Percentiles rank a stretch among this genome's conserved stretches.
These are phyloP conservation scores for Nomada goodeniana DNA, from an alignment of 2,888 invertebrate genomes.

Conservation along the genomic window DNA sequence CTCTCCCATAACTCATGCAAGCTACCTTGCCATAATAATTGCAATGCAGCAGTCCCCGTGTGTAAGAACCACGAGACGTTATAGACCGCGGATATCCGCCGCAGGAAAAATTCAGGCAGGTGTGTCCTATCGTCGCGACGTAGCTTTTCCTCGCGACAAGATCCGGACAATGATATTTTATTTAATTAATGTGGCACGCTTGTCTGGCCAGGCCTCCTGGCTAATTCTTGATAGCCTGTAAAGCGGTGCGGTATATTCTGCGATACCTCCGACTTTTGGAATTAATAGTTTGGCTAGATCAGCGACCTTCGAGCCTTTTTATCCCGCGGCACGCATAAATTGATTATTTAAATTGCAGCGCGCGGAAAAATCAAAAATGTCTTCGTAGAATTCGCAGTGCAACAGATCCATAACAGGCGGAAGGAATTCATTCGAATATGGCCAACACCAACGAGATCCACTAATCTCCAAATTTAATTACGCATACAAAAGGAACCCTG, in stretches of 20 bases:
- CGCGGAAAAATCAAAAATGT: too few species aligned
- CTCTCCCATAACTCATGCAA: slow-evolving; percentile 72
- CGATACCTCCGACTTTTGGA: not conserved
- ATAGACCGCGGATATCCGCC: slow-evolving; percentile 64
- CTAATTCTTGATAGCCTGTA: not conserved
- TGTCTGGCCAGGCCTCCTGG: not conserved
- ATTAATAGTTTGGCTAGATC: too few species aligned
- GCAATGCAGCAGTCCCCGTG: slow-evolving; percentile 71
- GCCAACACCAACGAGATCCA: too few species aligned
- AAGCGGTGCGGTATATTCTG: not conserved
- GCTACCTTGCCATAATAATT: slow-evolving; percentile 80
- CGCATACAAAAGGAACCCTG: not conserved
- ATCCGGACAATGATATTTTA: slow-evolving; percentile 29
- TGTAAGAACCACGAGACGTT: slow-evolving; percentile 64
- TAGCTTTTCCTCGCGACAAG: slow-evolving; percentile 23
- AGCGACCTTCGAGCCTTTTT: too few species aligned
- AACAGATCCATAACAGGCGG: too few species aligned
- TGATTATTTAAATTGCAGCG: too few species aligned
- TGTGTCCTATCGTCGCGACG: slow-evolving; percentile 46
- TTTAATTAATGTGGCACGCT: slow-evolving; percentile 27
- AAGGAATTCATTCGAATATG: too few species aligned
- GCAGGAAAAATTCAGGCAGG: slow-evolving; percentile 60
- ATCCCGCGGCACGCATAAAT: too few species aligned
- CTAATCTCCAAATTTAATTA: too few species aligned
- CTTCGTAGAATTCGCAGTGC: too few species aligned